phyloP scores from a whole-genome alignment of 2,888 invertebrate genomes.

The Caradrina clavipalpis region DNA sequence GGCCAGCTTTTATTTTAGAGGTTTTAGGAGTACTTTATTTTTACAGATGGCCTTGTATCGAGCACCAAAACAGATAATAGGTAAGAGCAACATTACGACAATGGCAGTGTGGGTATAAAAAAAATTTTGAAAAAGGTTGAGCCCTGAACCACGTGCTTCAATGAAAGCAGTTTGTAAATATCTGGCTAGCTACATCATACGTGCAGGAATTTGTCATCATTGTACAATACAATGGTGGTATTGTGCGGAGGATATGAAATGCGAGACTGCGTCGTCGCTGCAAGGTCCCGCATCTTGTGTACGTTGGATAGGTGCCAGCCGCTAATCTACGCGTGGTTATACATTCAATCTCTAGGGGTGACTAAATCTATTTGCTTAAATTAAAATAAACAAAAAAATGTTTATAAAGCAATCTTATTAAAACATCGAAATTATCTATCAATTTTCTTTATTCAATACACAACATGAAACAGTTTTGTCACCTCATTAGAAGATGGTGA shows the following conservation, averaged over 20 bases:
- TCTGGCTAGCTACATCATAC: slow-evolving; percentile 28
- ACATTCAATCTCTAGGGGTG: slow-evolving; percentile 76
- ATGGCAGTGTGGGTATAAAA: slow-evolving; percentile 36
- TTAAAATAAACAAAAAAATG: slow-evolving; percentile 16
- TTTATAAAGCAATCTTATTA: background rate
- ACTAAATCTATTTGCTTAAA: slow-evolving; percentile 37
- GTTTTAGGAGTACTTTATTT: slow-evolving; percentile 43
- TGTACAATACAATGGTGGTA: slow-evolving; percentile 46
- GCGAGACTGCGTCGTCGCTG: slow-evolving; percentile 72
- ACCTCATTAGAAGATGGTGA: background rate
- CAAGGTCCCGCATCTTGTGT: slow-evolving; percentile 70
- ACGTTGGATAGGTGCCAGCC: slow-evolving; percentile 81
- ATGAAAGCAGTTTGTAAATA: slow-evolving; percentile 42
- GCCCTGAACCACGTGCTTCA: slow-evolving; percentile 42
- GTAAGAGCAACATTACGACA: slow-evolving; percentile 52
- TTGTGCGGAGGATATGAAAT: slow-evolving; percentile 58
- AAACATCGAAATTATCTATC: background rate
- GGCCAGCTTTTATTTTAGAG: slow-evolving; percentile 30
- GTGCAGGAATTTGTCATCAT: slow-evolving; percentile 39
- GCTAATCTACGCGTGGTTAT: slow-evolving; percentile 83
- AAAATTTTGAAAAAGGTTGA: slow-evolving; percentile 34
- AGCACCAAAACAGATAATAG: slow-evolving; percentile 45
- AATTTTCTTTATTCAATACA: background rate
- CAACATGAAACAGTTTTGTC: background rate
- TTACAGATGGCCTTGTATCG: slow-evolving; percentile 44